Conservation (phyloP, 2,797 vertebrate species). For the Rousettus madagascariensis region DNA sequence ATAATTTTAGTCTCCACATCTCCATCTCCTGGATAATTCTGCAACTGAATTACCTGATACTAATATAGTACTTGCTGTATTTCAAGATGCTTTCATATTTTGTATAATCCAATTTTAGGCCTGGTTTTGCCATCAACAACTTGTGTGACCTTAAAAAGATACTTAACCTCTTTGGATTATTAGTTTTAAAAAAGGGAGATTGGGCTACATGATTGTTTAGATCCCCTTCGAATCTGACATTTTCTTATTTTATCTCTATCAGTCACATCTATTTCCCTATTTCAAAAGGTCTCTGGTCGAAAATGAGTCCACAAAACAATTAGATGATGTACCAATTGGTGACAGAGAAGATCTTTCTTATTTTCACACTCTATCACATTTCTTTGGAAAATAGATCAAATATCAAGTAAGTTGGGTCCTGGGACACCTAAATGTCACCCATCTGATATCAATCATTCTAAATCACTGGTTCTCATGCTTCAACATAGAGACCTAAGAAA, state of each 20-base stretch:
- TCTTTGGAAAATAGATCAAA: background rate
- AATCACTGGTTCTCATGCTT: background rate
- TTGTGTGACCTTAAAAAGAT: background rate
- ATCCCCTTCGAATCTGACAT: background rate
- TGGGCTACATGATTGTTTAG: background rate
- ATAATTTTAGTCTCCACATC: background rate
- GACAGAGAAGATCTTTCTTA: background rate
- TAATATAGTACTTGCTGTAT: background rate
- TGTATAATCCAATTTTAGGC: background rate
- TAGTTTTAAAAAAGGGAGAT: background rate
- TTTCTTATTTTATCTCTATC: background rate
- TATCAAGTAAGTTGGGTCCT: background rate
- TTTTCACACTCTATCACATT: background rate
- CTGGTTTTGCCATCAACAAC: background rate
- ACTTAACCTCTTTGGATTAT: background rate
- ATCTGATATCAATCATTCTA: background rate
- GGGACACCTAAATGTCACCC: background rate
- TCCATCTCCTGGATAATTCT: background rate
- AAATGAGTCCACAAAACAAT: background rate
- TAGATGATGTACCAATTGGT: background rate
- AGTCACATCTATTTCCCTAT: background rate
- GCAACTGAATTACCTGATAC: background rate
- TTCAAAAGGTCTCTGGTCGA: background rate
- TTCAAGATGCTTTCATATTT: background rate
- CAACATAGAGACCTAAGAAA: background rate